Evolutionary conservation across 2,888 invertebrate species (phyloP), one percentile per base, ranked within the genome.

Genomic region (Troglohyphantes excavatus): DNA sequence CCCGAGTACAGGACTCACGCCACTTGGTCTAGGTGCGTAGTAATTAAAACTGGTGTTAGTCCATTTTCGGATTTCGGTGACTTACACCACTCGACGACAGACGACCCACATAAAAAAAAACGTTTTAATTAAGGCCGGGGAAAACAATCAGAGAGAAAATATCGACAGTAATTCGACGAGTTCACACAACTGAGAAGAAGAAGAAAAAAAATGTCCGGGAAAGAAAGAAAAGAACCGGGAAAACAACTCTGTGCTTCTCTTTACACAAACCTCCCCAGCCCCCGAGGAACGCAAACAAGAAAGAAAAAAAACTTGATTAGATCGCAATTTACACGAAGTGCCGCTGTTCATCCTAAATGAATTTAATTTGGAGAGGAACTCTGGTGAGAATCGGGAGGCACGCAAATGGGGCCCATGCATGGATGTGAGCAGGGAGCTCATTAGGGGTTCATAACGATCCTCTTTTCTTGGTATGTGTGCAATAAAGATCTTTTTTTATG

Each of bases 361-460:
- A 76, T 76, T 76, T 76, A 76, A 76, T 76, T 76, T 63, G 76
- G 5, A 61, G 13, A 17, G 27, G 76, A 61, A 76, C 39, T 19
- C 19, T 17, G 33, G 61, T n/a, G n/a, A 53, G 21, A 13, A 7
- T 26, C 2, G 61, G 61, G 21, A 29, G 76, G 29, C 73, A 73
- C 73, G 73, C 73, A 73, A 73, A 53, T 53, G 73, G n/a, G 73
- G n/a, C 46, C 53, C 73, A 53, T 27, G 53, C 3, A 43, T 39
- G 53, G 53, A 73, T 19, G 73, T 19, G 59, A 76, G 11, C 19
- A 21, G 29, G 21, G 13, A 39, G 21, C 33, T 76, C 61, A 61
- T 76, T 76, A 76, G 23, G 9, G 39, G 5, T 27, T 27, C 76
- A 76, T 76, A 63, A 63, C 29, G 33, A 61, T 70, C 26, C 2